Evolutionary conservation across 2,113 vertebrate species (phyloP).

Genomic region (Hydrochoerus hydrochaeris): DNA sequence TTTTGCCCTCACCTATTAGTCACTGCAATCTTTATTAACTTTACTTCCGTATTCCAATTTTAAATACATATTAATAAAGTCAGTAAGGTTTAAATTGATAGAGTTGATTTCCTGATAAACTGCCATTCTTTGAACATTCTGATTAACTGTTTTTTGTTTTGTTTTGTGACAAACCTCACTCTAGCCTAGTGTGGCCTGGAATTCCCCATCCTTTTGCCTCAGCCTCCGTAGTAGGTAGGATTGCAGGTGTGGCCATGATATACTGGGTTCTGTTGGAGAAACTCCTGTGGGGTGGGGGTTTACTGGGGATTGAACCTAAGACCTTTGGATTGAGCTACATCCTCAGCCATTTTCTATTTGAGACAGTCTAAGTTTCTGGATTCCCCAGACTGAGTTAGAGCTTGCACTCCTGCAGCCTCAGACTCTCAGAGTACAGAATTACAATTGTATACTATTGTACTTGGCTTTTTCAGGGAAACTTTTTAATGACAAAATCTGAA

Average conservation of each 20-base stretch:
- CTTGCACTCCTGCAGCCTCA: not conserved
- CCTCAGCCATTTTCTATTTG: not conserved
- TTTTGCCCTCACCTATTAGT: not conserved
- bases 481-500: slow-evolving; percentile 4
- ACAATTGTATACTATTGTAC: too few species aligned
- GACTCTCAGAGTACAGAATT: not conserved
- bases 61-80: slow-evolving; percentile 35
- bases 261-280: not conserved
- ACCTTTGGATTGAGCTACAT: not conserved
- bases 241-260: not conserved
- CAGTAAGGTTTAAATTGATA: slow-evolving; percentile 27
- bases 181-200: not conserved
- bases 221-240: not conserved
- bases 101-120: not conserved
- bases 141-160: not conserved
- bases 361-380: not conserved
- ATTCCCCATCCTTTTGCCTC: not conserved
- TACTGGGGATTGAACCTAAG: not conserved
- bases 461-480: not conserved
- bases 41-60: not conserved
- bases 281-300: not conserved
- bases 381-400: not conserved
- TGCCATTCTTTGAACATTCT: slow-evolving; percentile 18
- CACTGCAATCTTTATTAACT: not conserved
- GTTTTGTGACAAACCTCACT: not conserved